Evolutionary conservation across 2,888 invertebrate species (phyloP).

Genomic region (Cacoxenus indagator): DNA sequence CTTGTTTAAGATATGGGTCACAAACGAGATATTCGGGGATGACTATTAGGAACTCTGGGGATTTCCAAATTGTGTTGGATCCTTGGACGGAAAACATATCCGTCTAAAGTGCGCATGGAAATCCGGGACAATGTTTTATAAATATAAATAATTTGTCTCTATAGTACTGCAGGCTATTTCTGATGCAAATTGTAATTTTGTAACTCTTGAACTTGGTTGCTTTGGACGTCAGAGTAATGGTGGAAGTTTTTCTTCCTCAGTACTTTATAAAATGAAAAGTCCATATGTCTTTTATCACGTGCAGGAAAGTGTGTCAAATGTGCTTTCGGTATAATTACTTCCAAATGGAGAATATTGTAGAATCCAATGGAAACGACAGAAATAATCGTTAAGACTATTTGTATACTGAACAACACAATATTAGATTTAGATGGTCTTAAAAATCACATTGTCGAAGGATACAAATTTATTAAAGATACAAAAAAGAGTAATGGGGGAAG

Average conservation of each 20-base stretch:
- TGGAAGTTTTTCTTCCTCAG: constrained; percentile 25
- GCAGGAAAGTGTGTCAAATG: constrained; percentile 28
- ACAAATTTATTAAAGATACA: too few species aligned
- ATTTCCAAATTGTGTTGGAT: constrained; percentile 54
- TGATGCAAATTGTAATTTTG: constrained; percentile 26
- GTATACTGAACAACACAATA: too few species aligned
- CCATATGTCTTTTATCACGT: constrained; percentile 28
- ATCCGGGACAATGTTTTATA: constrained; percentile 51
- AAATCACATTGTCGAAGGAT: too few species aligned
- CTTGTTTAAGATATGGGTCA: too few species aligned
- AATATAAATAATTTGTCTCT: constrained; percentile 46
- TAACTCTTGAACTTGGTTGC: constrained; percentile 28
- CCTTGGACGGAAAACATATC: constrained; percentile 55
- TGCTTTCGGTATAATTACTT: constrained; percentile 33
- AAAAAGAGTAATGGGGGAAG: too few species aligned
- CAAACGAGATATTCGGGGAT: too few species aligned
- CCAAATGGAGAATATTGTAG: constrained; percentile 24
- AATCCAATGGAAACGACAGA: too few species aligned
- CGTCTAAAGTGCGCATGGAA: constrained; percentile 47
- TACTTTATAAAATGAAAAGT: constrained; percentile 11
- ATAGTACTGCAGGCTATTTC: constrained; percentile 28
- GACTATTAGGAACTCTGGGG: too few species aligned
- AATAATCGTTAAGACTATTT: too few species aligned
- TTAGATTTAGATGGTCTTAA: too few species aligned
- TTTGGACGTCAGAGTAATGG: constrained; percentile 29